Base-by-base conservation (phyloP, 2,797 vertebrate species). In the Neopelma chrysocephalum region DNA sequence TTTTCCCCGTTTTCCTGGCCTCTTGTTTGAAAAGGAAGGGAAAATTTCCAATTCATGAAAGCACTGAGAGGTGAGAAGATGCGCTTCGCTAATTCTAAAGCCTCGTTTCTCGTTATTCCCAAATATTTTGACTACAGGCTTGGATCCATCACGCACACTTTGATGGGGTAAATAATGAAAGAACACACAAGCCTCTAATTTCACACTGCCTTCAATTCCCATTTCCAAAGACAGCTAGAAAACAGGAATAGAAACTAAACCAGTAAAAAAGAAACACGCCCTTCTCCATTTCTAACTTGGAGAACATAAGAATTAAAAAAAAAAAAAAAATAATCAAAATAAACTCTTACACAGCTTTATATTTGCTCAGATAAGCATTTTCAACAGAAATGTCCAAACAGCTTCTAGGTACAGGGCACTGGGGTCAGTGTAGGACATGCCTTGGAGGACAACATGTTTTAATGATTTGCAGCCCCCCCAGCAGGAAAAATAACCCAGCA, bases 231-330 rank as follows among this genome's bases (percentile, higher is more conserved):
- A 16, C 64, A 56, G 83, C 48, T 47, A 43, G n/a, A 85, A 93
- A 96, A 94, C 70, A 70, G 93, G 95, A 97, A 97, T 34, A 96
- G 92, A 95, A 97, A 96, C 81, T 26, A 25, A 84, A 48, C 25
- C 7, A 90, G 64, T 20, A 31, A 80, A 60, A 91, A 61, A 79
- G 66, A 90, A 94, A 90, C 86, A 65, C 1, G 2, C 27, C 73
- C 89, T 96, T 96, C 94, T 92, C 81, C 86, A 89, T 95, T 95
- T 89, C 57, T 25, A 64, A 70, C 73, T 81, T 47, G 17, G 64
- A 69, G 32, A 86, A 70, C 8, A 4, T 3, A 1, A 51, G 31
- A 58, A 47, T 32, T 1, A 6, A 54, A 57, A 19, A 12, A 25
- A 48, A 25, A 13, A 50, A 57, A 31, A 12, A 34, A 42, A 57